Percentiles rank a stretch among this genome's conserved stretches.
Conservation (phyloP, 92 coral and sea anemone species). For the Actinernus sp. region DNA sequence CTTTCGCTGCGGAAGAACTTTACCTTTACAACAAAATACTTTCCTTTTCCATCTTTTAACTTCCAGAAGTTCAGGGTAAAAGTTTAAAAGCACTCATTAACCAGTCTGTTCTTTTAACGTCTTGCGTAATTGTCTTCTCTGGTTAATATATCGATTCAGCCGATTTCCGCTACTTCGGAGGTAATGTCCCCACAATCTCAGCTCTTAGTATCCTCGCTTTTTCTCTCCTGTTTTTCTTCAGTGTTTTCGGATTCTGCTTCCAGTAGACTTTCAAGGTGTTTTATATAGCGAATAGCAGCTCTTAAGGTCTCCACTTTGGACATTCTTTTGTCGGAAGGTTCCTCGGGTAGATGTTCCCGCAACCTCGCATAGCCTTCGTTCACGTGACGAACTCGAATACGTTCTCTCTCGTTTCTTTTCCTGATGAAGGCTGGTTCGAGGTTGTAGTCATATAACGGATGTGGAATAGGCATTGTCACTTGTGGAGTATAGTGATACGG, state of each 20-base stretch:
- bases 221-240: not conserved
- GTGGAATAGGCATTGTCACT: conserved; percentile 97
- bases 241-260: conserved; percentile 32
- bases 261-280: conserved; percentile 88
- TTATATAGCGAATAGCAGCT: conserved; percentile 96
- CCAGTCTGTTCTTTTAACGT: too few species aligned
- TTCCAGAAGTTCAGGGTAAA: too few species aligned
- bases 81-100: too few species aligned
- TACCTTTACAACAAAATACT: conserved; percentile 1
- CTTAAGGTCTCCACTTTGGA: conserved; percentile 96
- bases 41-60: too few species aligned
- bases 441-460: conserved; percentile 97
- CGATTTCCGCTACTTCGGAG: too few species aligned
- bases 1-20: not conserved
- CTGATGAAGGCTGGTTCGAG: conserved; percentile 98
- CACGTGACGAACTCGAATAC: conserved; percentile 97
- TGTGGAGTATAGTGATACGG: conserved; percentile 94
- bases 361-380: conserved; percentile 99
- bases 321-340: conserved; percentile 98
- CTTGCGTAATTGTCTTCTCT: too few species aligned
- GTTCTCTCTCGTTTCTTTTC: conserved; percentile 92
- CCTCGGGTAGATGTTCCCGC: conserved; percentile 96
- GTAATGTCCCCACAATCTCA: too few species aligned
- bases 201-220: too few species aligned
- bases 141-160: too few species aligned